Evolutionary conservation across 2,797 vertebrate species (phyloP).

Genomic region (Chaunax sp.): DNA sequence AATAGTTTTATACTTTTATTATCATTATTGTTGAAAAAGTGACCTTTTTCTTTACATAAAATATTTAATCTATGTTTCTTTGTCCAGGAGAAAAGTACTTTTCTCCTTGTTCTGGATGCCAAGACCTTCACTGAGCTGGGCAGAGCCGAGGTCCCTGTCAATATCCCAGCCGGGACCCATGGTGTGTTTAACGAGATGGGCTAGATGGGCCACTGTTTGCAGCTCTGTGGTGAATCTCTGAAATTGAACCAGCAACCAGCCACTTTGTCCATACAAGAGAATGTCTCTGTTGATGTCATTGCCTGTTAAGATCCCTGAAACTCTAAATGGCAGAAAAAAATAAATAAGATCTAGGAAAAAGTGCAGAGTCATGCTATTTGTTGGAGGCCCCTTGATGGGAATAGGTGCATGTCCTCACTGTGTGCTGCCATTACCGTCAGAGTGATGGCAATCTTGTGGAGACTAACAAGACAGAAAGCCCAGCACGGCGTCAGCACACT

Average conservation of each 20-base stretch:
- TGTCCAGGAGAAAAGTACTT: constrained; percentile 88
- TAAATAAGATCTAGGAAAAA: constrained; percentile 21
- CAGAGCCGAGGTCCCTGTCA: constrained; percentile 90
- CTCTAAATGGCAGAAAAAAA: constrained; percentile 31
- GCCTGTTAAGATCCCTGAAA: constrained; percentile 25
- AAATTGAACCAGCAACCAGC: constrained; percentile 38
- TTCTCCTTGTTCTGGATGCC: constrained; percentile 92
- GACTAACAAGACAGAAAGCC: constrained; percentile 54
- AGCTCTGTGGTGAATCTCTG: constrained; percentile 34
- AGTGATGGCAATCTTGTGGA: constrained; percentile 53
- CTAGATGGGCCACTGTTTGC: constrained; percentile 46
- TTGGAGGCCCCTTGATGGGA: constrained; percentile 40
- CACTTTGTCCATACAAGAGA: constrained; percentile 33
- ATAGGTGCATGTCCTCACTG: constrained; percentile 40
- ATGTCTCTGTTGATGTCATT: constrained; percentile 42
- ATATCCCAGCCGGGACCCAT: constrained; percentile 91
- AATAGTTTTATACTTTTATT: constrained; percentile 14
- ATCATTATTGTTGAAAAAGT: constrained; percentile 19
- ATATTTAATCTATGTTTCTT: constrained; percentile 27
- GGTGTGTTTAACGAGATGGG: constrained; percentile 84
- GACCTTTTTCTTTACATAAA: constrained; percentile 28
- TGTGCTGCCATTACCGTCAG: constrained; percentile 38
- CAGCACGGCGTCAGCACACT: constrained; percentile 34
- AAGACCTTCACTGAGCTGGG: constrained; percentile 91
- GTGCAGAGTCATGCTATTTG: constrained; percentile 46